Evolutionary conservation across 2,113 vertebrate genomes (phyloP).

Genomic region (Deroptyus accipitrinus): DNA sequence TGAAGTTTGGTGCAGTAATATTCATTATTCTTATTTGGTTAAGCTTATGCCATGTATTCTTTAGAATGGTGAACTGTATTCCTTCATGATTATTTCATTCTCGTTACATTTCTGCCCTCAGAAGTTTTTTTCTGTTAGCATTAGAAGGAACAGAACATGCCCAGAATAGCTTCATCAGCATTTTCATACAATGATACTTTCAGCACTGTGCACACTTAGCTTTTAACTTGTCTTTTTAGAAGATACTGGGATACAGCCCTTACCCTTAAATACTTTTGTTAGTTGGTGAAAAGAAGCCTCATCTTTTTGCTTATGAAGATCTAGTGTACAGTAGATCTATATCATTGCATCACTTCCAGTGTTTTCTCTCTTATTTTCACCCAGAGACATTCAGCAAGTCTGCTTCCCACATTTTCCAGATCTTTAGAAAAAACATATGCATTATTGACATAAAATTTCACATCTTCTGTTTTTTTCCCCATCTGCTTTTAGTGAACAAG

Average conservation of each 20-base stretch:
- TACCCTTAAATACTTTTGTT: not conserved
- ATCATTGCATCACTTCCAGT: not conserved
- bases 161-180: not conserved
- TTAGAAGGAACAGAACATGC: not conserved
- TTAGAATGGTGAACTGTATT: not conserved
- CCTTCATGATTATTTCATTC: not conserved
- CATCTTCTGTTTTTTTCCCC: not conserved
- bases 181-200: not conserved
- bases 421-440: not conserved
- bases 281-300: not conserved
- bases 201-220: not conserved
- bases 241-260: not conserved
- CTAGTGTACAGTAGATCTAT: not conserved
- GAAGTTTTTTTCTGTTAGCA: not conserved
- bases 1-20: not conserved
- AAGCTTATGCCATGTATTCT: not conserved
- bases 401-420: not conserved
- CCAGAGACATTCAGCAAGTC: not conserved
- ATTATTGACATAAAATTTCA: not conserved
- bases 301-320: not conserved
- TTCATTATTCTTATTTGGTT: not conserved
- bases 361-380: not conserved
- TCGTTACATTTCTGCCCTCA: not conserved
- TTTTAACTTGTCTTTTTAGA: not conserved
- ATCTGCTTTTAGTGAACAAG: not conserved